Conservation (phyloP, 23 tunicate genomes). For the Oikopleura dioica region DNA sequence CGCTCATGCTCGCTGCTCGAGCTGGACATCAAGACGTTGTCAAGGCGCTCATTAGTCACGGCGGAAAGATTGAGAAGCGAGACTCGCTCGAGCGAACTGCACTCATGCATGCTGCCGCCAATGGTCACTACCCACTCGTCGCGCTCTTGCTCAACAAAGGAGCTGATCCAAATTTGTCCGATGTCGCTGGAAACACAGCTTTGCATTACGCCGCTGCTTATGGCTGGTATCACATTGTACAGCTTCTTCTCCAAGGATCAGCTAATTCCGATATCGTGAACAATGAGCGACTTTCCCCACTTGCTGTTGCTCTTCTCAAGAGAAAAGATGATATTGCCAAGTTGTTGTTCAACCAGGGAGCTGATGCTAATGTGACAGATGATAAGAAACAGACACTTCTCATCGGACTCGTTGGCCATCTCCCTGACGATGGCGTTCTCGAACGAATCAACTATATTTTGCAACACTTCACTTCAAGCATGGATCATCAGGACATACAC, state of each 20-base stretch:
- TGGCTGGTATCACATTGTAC: conserved; percentile 90
- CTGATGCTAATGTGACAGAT: conserved; percentile 57
- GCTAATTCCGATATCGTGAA: not conserved
- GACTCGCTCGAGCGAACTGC: conserved; percentile 75
- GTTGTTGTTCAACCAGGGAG: conserved; percentile 40
- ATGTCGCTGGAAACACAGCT: conserved; percentile 79
- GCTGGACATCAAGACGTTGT: conserved; percentile 27
- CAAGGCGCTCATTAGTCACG: conserved; percentile 17
- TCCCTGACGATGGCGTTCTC: not conserved
- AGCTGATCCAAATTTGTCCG: conserved; percentile 71
- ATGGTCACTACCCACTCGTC: conserved; percentile 92
- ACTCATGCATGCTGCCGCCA: conserved; percentile 81
- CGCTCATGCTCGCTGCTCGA: conserved; percentile 92
- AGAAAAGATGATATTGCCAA: conserved; percentile 67
- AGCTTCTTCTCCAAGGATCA: conserved; percentile 22
- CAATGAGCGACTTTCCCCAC: conserved; percentile 33
- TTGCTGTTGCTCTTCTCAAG: conserved; percentile 79
- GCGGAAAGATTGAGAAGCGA: conserved; percentile 48
- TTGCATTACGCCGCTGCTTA: conserved; percentile 95
- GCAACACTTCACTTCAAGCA: not conserved
- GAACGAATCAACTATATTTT: not conserved
- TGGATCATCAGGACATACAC: not conserved
- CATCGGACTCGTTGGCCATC: conserved; percentile 17
- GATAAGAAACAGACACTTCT: conserved; percentile 85
- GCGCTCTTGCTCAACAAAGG: conserved; percentile 18